phyloP scores from a whole-genome alignment of 2,113 vertebrate species.

The Stercorarius parasiticus region DNA sequence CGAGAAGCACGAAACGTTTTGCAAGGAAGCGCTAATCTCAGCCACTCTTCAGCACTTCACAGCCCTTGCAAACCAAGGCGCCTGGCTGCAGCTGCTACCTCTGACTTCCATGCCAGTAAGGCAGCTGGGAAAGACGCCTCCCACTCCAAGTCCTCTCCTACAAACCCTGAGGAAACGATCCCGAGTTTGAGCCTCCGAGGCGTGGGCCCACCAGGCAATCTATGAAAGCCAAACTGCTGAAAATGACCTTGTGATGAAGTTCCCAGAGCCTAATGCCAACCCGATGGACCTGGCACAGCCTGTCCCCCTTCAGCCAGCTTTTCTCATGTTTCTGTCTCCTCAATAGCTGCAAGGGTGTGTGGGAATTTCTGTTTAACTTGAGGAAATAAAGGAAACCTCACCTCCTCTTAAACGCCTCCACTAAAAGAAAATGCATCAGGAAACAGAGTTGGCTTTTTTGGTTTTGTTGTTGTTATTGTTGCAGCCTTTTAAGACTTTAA shows the following conservation, averaged over 20 bases:
- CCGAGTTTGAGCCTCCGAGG: not conserved
- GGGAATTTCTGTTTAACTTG: not conserved
- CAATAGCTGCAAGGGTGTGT: not conserved
- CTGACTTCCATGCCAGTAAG: not conserved
- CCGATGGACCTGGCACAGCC: accelerated
- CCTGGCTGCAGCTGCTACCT: not conserved
- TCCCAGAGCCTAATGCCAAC: not conserved
- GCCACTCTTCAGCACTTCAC: not conserved
- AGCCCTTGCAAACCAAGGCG: not conserved
- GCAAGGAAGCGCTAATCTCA: not conserved
- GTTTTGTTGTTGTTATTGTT: not conserved
- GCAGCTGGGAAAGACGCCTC: not conserved
- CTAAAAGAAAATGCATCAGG: not conserved
- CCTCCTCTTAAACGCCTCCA: not conserved
- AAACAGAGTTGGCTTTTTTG: not conserved
- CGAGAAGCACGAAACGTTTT: not conserved
- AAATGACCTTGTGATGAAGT: not conserved
- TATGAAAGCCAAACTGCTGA: not conserved
- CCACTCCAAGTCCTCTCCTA: not conserved
- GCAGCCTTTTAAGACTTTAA: not conserved
- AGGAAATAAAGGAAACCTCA: not conserved
- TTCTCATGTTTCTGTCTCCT: not conserved
- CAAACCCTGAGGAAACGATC: not conserved
- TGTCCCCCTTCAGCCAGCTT: not conserved
- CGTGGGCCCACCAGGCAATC: not conserved